phyloP scores from a whole-genome alignment of 2,113 vertebrate species.

The Aspiorhynchus laticeps region DNA sequence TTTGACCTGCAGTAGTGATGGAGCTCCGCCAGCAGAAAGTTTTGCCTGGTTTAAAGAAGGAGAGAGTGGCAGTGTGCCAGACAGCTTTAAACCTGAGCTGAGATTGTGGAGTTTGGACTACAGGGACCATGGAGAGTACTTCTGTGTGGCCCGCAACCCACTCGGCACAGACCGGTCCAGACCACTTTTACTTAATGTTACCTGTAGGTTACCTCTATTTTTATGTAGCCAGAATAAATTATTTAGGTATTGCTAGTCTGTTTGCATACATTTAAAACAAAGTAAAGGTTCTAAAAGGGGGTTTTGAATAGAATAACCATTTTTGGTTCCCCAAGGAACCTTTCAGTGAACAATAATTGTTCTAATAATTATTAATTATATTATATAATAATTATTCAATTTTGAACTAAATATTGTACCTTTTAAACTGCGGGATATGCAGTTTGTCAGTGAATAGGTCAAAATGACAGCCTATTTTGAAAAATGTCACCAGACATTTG shows the following conservation, averaged over 20 bases:
- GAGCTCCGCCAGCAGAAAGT: conserved; percentile 76
- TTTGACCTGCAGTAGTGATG: conserved; percentile 75
- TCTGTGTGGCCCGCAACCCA: conserved; percentile 76
- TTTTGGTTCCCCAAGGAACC: not conserved
- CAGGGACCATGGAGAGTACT: conserved; percentile 74
- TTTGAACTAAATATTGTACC: not conserved
- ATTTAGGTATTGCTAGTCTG: not conserved
- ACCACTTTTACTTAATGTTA: conserved; percentile 72
- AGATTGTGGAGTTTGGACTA: conserved; percentile 67
- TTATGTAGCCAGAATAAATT: not conserved
- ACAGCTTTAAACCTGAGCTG: conserved; percentile 75
- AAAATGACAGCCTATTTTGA: not conserved
- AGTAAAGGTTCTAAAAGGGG: not conserved
- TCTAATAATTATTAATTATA: too few relatives aligned
- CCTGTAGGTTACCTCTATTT: conserved; percentile 63
- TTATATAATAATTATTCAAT: too few relatives aligned
- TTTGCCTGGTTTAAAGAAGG: conserved; percentile 79
- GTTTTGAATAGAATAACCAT: not conserved
- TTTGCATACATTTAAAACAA: not conserved
- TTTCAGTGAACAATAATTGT: not conserved
- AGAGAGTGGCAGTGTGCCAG: conserved; percentile 76
- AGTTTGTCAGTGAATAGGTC: not conserved
- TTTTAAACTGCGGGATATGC: not conserved
- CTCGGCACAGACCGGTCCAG: conserved; percentile 75
- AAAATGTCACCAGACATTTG: conserved; percentile 17